Evolutionary conservation across 1,140 invertebrate species (phyloP).

Genomic region (Linepithema humile): DNA sequence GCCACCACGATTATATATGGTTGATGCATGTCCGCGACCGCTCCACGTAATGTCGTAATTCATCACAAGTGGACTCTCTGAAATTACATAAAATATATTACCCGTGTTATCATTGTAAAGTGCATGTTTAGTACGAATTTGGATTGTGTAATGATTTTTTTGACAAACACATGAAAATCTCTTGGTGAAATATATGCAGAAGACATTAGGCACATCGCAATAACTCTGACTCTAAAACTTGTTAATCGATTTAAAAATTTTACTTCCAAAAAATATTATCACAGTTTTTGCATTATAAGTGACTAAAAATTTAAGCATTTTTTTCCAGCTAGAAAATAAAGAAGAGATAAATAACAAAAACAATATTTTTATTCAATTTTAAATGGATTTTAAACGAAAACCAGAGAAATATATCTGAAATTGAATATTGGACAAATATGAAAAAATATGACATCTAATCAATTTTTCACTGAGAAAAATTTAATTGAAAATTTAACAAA

Average conservation of each 20-base stretch:
- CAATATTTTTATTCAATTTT: neutral
- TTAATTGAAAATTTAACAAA: neutral
- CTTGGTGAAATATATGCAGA: neutral
- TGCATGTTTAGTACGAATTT: neutral
- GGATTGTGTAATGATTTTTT: neutral
- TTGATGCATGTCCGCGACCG: neutral
- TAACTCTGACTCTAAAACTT: neutral
- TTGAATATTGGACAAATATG: neutral
- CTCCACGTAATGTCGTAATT: neutral
- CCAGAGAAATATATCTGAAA: conserved; percentile 9
- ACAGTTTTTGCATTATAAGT: neutral
- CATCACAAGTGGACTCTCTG: neutral
- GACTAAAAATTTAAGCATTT: neutral
- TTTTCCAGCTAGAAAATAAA: neutral
- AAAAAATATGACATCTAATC: neutral
- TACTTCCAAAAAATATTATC: neutral
- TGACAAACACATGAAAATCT: neutral
- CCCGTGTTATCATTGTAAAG: neutral
- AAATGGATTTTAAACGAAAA: neutral
- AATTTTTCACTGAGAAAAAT: neutral
- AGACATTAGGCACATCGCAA: neutral
- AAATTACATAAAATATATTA: neutral
- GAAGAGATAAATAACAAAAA: neutral
- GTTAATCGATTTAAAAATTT: neutral
- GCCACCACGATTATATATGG: neutral